These are phyloP conservation scores for Tillus elongatus DNA, from an alignment of 2,888 invertebrate genomes.

Conservation along the genomic window DNA sequence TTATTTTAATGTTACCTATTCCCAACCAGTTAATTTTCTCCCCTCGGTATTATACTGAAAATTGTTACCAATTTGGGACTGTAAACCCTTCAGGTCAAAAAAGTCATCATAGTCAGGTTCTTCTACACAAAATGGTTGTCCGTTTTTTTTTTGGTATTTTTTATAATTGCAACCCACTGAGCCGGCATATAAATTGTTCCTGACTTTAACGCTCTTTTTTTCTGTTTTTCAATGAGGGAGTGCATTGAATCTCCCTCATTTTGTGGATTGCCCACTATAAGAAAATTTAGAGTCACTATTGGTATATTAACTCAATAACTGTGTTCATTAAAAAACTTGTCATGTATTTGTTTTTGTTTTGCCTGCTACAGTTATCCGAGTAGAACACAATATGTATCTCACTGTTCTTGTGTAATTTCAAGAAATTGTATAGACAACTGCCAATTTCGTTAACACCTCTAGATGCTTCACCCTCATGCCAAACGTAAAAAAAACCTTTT, in stretches of 20 bases:
- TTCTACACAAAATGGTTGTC: slow-evolving; percentile 3
- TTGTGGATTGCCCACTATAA: slow-evolving; percentile 9
- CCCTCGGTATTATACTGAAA: too few species aligned
- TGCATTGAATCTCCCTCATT: slow-evolving; percentile 10
- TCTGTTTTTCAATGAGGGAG: slow-evolving; percentile 7
- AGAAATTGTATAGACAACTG: too few species aligned
- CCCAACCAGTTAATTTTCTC: too few species aligned
- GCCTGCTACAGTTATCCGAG: slow-evolving; percentile 13
- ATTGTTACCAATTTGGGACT: too few species aligned
- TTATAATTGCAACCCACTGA: background rate
- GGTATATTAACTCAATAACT: slow-evolving; percentile 1
- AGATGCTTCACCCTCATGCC: too few species aligned
- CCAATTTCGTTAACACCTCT: too few species aligned
- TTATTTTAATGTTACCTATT: too few species aligned
- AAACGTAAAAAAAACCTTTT: too few species aligned
- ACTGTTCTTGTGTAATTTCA: too few species aligned
- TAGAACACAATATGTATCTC: slow-evolving; percentile 11
- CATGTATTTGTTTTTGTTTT: slow-evolving; percentile 13
- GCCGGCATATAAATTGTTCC: slow-evolving; percentile 7
- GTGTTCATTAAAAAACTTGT: slow-evolving; percentile 10
- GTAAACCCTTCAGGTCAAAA: too few species aligned
- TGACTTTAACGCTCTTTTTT: background rate
- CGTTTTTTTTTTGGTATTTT: slow-evolving; percentile 2
- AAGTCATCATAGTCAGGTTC: slow-evolving; percentile 6
- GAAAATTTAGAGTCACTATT: slow-evolving; percentile 10